Evolutionary conservation across 2,113 vertebrate species (phyloP).

Genomic region (Bombycilla garrulus): DNA sequence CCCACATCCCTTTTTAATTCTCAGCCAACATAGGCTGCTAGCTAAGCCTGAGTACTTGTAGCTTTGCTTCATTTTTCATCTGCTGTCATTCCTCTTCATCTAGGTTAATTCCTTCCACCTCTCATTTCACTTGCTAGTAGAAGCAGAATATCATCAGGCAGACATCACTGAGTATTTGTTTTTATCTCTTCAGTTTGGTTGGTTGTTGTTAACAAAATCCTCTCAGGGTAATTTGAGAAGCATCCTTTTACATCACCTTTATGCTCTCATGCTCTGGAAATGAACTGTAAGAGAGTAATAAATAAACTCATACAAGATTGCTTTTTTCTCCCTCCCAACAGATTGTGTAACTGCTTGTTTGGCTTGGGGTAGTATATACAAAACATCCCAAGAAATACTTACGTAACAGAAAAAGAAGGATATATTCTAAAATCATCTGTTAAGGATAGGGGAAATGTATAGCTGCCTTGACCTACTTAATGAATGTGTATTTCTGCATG

Average conservation of each 20-base stretch:
- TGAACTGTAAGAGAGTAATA: conserved; percentile 3
- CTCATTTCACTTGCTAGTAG: conserved; percentile 25
- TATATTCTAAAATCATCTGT: conserved; percentile 5
- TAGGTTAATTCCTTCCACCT: conserved; percentile 55
- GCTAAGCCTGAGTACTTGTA: not conserved
- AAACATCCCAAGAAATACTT: conserved; percentile 19
- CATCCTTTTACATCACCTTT: conserved; percentile 44
- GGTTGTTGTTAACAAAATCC: conserved; percentile 32
- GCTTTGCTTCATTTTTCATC: conserved; percentile 51
- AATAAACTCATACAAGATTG: not conserved
- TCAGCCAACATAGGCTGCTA: not conserved
- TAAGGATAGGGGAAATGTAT: not conserved
- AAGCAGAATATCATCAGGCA: conserved; percentile 36
- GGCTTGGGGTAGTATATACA: not conserved
- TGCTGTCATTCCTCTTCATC: conserved; percentile 25
- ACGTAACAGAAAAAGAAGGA: not conserved
- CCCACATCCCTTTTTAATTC: not conserved
- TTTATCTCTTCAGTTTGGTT: conserved; percentile 21
- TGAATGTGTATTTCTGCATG: not conserved
- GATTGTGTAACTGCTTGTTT: conserved; percentile 2
- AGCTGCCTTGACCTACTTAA: conserved; percentile 9
- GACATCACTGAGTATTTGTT: conserved; percentile 31
- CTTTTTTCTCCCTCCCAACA: not conserved
- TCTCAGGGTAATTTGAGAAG: conserved; percentile 29
- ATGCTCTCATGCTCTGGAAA: conserved; percentile 1